phyloP scores from a whole-genome alignment of 2,888 invertebrate species.

The Parelbella ahira region DNA sequence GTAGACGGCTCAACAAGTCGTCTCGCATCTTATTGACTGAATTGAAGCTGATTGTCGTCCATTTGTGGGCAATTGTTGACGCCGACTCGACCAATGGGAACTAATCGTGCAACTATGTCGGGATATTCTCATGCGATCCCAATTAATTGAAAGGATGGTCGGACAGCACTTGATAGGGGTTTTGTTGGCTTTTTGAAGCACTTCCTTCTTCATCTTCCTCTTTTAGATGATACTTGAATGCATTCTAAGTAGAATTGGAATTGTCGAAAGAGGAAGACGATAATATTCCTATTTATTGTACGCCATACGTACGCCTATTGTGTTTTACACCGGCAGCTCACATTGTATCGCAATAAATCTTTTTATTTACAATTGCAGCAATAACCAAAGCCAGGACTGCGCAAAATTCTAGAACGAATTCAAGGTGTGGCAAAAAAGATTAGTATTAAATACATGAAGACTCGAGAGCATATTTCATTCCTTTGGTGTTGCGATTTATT shows the following conservation, averaged over 20 bases:
- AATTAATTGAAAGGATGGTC: slow-evolving; percentile 61
- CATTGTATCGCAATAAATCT: slow-evolving; percentile 4
- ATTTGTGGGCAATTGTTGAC: slow-evolving; percentile 69
- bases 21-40: slow-evolving; percentile 66
- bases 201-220: slow-evolving; percentile 8
- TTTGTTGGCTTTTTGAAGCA: slow-evolving; percentile 33
- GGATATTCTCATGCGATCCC: slow-evolving; percentile 68
- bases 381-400: neutral
- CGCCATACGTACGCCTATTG: slow-evolving; percentile 4
- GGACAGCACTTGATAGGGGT: slow-evolving; percentile 38
- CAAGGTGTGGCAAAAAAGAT: too few species aligned
- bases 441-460: neutral
- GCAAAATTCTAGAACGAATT: neutral
- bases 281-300: slow-evolving; percentile 3
- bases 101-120: slow-evolving; percentile 53
- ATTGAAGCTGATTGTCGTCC: slow-evolving; percentile 72
- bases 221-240: slow-evolving; percentile 1
- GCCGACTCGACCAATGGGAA: slow-evolving; percentile 40
- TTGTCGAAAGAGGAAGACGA: slow-evolving; percentile 8
- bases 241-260: slow-evolving; percentile 1
- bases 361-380: slow-evolving; percentile 9
- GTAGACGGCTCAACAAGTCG: slow-evolving; percentile 38
- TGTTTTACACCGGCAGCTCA: neutral
- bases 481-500: too few species aligned
- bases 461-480: neutral